phyloP scores from a whole-genome alignment of 1,140 invertebrate genomes.

The Drosophila varians region DNA sequence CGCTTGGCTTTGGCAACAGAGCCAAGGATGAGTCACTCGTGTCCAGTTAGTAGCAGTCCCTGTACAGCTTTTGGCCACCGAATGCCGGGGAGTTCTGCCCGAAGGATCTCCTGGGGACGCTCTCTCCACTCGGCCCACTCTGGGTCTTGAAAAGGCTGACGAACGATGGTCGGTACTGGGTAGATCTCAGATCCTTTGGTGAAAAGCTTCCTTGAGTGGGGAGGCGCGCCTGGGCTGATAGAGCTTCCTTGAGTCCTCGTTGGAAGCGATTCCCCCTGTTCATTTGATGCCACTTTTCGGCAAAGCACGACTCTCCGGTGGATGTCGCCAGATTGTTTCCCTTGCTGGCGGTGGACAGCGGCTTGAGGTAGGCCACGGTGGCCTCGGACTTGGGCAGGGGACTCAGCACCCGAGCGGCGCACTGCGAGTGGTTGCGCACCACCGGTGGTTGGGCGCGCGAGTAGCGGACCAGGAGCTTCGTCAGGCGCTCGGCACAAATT shows the following conservation, averaged over 20 bases:
- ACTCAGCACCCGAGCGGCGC: background rate
- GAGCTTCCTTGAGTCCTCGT: background rate
- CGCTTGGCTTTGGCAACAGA: background rate
- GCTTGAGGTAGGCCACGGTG: constrained; percentile 6
- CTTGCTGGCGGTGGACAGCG: background rate
- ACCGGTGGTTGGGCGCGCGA: constrained; percentile 14
- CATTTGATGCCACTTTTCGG: constrained; percentile 8
- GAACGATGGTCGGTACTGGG: constrained; percentile 6
- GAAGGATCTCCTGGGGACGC: background rate
- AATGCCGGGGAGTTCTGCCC: background rate
- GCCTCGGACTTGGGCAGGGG: background rate
- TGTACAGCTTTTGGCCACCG: constrained; percentile 5
- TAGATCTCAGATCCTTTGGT: background rate
- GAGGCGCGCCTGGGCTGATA: background rate
- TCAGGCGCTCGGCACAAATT: constrained; percentile 63
- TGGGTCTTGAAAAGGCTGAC: constrained; percentile 13
- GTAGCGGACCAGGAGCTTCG: constrained; percentile 56
- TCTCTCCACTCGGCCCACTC: background rate
- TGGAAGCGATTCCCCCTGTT: constrained; percentile 5
- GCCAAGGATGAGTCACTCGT: background rate
- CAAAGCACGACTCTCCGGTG: background rate
- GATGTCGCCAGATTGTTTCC: background rate
- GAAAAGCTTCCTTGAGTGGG: background rate
- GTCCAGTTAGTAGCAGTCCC: constrained; percentile 14
- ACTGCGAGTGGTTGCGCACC: background rate